Evolutionary conservation across 1,140 invertebrate genomes (phyloP).

Genomic region (Temnothorax nylanderi): DNA sequence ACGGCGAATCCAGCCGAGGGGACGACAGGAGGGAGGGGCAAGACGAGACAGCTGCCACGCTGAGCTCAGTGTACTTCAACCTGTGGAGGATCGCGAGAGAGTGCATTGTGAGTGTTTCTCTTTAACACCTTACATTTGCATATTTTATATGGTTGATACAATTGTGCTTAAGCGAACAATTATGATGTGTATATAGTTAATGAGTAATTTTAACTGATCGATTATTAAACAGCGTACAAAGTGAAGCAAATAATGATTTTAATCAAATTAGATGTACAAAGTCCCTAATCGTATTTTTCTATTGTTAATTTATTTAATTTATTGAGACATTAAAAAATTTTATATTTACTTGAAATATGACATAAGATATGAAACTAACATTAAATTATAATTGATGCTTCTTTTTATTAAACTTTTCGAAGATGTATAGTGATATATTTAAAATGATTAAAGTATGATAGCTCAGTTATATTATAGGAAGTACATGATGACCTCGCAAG

Average conservation of each 20-base stretch:
- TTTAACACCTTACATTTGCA: neutral
- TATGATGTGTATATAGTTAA: slow-evolving; percentile 10
- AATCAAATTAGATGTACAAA: neutral
- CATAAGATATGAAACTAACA: neutral
- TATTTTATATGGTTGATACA: neutral
- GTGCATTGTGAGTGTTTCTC: slow-evolving; percentile 85
- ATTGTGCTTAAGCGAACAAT: too few relatives aligned
- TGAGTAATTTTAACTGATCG: neutral
- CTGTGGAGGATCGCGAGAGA: slow-evolving; percentile 87
- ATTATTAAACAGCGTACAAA: neutral
- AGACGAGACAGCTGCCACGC: slow-evolving; percentile 74
- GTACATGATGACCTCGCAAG: neutral
- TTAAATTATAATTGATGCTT: neutral
- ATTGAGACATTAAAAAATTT: neutral
- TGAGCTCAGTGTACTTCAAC: slow-evolving; percentile 83
- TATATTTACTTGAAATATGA: slow-evolving; percentile 1
- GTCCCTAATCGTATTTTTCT: neutral
- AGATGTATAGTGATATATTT: neutral
- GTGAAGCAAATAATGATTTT: neutral
- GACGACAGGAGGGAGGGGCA: slow-evolving; percentile 41
- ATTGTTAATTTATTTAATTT: neutral
- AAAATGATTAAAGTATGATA: neutral
- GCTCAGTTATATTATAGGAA: neutral
- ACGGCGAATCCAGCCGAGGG: slow-evolving; percentile 25
- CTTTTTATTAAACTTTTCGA: neutral